phyloP scores from a whole-genome alignment of 2,113 vertebrate species.

The Panthera leo region DNA sequence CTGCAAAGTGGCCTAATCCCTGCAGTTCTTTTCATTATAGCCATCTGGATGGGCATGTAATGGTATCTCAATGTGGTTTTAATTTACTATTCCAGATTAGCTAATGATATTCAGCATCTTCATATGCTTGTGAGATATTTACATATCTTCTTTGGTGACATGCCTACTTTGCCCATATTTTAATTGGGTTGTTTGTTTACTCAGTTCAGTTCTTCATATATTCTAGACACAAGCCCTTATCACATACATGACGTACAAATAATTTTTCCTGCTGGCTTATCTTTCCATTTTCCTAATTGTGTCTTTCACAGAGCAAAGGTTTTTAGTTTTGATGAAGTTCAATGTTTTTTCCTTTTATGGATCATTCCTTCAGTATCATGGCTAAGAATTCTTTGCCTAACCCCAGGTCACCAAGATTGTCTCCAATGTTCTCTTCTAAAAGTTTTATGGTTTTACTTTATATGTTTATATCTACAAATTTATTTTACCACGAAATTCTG shows the following conservation, averaged over 20 bases:
- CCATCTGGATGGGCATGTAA: not conserved
- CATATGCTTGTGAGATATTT: not conserved
- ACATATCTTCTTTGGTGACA: not conserved
- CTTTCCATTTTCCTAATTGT: not conserved
- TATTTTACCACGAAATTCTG: not conserved
- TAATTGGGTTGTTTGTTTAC: not conserved
- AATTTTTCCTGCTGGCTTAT: not conserved
- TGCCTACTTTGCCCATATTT: not conserved
- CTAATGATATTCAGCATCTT: not conserved
- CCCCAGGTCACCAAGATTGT: not conserved
- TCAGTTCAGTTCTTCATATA: not conserved
- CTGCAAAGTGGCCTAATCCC: not conserved
- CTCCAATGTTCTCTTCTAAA: not conserved
- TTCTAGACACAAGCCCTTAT: not conserved
- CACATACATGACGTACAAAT: not conserved
- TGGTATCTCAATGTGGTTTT: not conserved
- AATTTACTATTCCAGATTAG: not conserved
- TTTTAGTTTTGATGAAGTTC: not conserved
- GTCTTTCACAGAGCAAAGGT: not conserved
- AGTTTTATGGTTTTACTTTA: not conserved
- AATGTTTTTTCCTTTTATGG: not conserved
- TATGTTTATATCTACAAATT: not conserved
- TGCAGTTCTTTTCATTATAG: not conserved
- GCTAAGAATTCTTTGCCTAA: constrained; percentile 18
- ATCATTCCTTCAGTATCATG: not conserved